Percentiles rank a stretch among this genome's conserved stretches.
Conservation (phyloP, 2,113 vertebrate species). For the Laticauda laticaudata region DNA sequence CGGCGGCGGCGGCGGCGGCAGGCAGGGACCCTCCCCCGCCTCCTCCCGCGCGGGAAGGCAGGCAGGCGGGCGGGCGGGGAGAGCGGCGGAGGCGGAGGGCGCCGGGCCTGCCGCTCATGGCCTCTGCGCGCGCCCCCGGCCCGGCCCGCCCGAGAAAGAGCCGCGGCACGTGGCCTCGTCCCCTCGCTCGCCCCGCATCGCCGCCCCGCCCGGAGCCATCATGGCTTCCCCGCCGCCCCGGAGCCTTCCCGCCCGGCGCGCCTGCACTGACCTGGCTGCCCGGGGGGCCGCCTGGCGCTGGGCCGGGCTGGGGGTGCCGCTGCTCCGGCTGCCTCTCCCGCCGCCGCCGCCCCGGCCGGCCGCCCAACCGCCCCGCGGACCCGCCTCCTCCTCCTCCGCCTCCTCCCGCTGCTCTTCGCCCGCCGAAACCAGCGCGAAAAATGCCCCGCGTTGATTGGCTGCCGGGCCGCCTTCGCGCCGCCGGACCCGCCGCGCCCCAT, state of each 20-base stretch:
- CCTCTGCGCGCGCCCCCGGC: too few species aligned
- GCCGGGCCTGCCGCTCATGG: too few species aligned
- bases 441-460: constrained; percentile 87
- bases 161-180: too few species aligned
- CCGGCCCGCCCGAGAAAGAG: too few species aligned
- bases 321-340: constrained; percentile 16
- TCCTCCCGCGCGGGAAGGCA: too few species aligned
- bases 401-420: constrained; percentile 17
- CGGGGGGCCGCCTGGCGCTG: too few species aligned
- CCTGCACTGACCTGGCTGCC: background rate
- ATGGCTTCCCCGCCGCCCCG: background rate
- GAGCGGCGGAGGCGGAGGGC: too few species aligned
- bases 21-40: too few species aligned
- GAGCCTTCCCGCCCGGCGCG: too few species aligned
- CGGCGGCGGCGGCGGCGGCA: too few species aligned
- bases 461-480: constrained; percentile 58
- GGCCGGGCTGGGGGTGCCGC: background rate
- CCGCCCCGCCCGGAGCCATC: background rate
- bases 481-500: constrained; percentile 77
- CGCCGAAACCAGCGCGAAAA: constrained; percentile 92
- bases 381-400: constrained; percentile 51
- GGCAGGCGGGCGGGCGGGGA: too few species aligned
- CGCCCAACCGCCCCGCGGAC: constrained; percentile 37
- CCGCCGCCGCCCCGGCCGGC: background rate
- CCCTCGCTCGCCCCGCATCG: too few species aligned